Evolutionary conservation across 1,140 invertebrate species (phyloP), one percentile per base, ranked within the genome.

Genomic region (Pantala flavescens): DNA sequence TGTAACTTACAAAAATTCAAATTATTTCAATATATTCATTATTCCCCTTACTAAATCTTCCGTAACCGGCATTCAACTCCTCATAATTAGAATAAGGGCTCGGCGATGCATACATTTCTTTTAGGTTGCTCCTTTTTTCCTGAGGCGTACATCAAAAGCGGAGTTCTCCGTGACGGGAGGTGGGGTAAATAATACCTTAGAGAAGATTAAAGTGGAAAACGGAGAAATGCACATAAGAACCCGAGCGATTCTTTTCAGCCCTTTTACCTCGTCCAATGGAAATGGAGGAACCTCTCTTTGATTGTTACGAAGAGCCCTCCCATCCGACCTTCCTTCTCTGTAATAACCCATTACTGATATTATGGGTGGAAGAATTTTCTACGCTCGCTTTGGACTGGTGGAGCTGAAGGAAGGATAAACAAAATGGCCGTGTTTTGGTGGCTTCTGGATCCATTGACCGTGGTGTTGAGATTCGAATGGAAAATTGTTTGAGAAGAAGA

Each of bases 341-440:
- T 63, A 63, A 63, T 63, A 63, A 63, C 49, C 49, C 49, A 63
- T 63, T 63, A 63, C 49, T 63, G 49, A 63, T 63, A 63, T 63
- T 63, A 63, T 63, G 49, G 49, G 49, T 21, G 49, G 49, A 63
- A 63, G 49, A 63, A 63, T 7, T 63, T 63, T 3, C 49, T 63
- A 7, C n/a, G 49, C 3, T 21, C 49, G 16, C 49, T 16, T 63
- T 63, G 49, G n/a, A 63, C 16, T 21, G n/a, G 49, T 63, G 49
- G 49, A 63, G n/a, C n/a, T 16, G 12, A 21, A 3, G 49, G 49
- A 16, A 63, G 49, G n/a, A 19, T 63, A 21, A 63, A 63, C 49
- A 63, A 63, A 63, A 63, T 63, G 49, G 49, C 49, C 49, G 49
- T 19, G 9, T 36, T 36, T 36, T 36, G 9, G 28, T 36, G 28